These are phyloP conservation scores for Phoebastria nigripes DNA, from an alignment of 2,797 vertebrate genomes.

Conservation along the genomic window DNA sequence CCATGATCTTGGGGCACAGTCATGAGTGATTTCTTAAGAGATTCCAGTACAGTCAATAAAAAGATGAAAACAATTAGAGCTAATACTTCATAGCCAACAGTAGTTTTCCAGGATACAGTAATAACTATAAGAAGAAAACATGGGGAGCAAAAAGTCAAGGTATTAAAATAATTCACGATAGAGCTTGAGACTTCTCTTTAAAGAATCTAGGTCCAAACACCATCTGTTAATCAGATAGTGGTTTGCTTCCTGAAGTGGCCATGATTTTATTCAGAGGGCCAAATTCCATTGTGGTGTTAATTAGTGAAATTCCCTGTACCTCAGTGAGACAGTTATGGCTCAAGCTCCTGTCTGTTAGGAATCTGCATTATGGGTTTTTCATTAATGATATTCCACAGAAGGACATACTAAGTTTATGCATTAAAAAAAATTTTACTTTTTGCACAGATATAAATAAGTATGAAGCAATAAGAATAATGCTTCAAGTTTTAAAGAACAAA, in stretches of 20 bases:
- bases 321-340: neutral
- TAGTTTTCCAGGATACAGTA: neutral
- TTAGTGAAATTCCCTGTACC: neutral
- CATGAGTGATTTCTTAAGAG: neutral
- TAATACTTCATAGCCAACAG: neutral
- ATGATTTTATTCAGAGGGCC: neutral
- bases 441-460: neutral
- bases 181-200: neutral
- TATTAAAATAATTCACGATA: neutral
- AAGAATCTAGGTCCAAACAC: neutral
- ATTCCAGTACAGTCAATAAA: neutral
- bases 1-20: neutral
- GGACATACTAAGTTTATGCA: neutral
- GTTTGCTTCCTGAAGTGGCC: neutral
- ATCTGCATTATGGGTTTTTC: neutral
- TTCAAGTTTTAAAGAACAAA: neutral
- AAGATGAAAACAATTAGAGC: neutral
- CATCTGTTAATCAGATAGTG: neutral
- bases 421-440: neutral
- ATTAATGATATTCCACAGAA: neutral
- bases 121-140: neutral
- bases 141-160: neutral
- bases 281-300: neutral
- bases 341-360: neutral
- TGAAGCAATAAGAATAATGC: neutral